Base-by-base conservation (phyloP, 2,113 vertebrate genomes). In the Cinclus mexicanus region DNA sequence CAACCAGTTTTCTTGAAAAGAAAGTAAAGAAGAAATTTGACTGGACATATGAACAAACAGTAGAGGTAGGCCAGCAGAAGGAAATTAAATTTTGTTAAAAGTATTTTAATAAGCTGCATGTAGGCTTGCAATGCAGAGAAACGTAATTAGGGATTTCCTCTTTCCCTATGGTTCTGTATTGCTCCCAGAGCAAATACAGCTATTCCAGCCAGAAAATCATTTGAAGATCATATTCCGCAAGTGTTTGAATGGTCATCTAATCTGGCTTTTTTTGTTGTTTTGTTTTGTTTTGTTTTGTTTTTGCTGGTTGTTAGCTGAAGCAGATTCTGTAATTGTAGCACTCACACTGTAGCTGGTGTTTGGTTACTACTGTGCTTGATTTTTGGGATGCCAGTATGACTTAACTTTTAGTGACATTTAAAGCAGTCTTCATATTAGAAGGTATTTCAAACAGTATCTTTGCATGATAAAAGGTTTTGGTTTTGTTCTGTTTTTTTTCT, bases 11-110 rank as follows among this genome's bases (percentile, higher is more conserved):
- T 97, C 98, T 99, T 96, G 99, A 99, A 98, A 99, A 99, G 98
- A 99, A 99, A 98, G 98, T 99, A 88, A 99, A 99, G 98, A 99
- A 99, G 98, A 99, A 99, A 98, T 98, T 99, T 95, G 99, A 99
- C 74, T 99, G 99, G 99, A 99, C 98, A 16, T 99, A 99, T 59
- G 98, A 99, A 92, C 99, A 99, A 96, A 99, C 99, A 25, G 98
- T 99, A 56, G 99, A 99, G 99, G 99, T 99, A 98, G 88, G 93
- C 61, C 71, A 71, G 12, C 55, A 67, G 49, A 67, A 79, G n/a
- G 44, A 72, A 61, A 52, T 56, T 28, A 56, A 71, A 59, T 46
- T 37, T 31, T 60, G 14, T 69, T 68, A 1, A 19, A 80, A 67
- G n/a, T 88, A 3, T 63, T 88, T 86, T 77, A 63, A 16, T 67